A percentile compares a stretch with the other conserved stretches of the same genome.
Conservation (phyloP, 2,888 invertebrate genomes). For the Oscheius onirici region DNA sequence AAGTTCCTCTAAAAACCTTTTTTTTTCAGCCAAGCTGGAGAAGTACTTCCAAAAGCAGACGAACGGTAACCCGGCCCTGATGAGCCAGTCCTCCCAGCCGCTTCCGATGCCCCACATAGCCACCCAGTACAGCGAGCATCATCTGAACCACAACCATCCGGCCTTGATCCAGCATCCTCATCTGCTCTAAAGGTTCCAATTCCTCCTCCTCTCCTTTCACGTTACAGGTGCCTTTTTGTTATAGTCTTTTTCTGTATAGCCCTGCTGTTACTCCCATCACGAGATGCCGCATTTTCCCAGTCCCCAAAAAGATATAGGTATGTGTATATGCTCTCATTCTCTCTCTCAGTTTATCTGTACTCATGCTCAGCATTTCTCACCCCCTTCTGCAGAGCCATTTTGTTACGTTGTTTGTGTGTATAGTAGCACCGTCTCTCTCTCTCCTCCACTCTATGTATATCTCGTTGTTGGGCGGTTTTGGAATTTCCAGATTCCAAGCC, state of each 20-base stretch:
- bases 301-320: neutral
- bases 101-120: slow-evolving; percentile 1
- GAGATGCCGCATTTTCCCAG: slow-evolving; percentile 10
- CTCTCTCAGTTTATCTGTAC: slow-evolving; percentile 22
- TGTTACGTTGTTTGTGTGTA: slow-evolving; percentile 32
- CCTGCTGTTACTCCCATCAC: neutral
- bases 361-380: neutral
- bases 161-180: slow-evolving; percentile 3
- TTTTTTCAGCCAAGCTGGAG: slow-evolving; percentile 70
- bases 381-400: slow-evolving; percentile 11
- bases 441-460: slow-evolving; percentile 22
- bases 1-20: neutral
- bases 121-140: neutral
- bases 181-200: neutral
- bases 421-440: neutral
- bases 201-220: neutral
- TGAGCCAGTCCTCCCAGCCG: neutral
- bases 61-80: slow-evolving; percentile 3
- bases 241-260: slow-evolving; percentile 22
- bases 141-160: slow-evolving; percentile 11
- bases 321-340: slow-evolving; percentile 23
- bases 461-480: slow-evolving; percentile 36
- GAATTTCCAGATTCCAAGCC: neutral
- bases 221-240: neutral
- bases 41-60: slow-evolving; percentile 70